Conservation (phyloP, 1,140 invertebrate species). For the Augochlora pura region DNA sequence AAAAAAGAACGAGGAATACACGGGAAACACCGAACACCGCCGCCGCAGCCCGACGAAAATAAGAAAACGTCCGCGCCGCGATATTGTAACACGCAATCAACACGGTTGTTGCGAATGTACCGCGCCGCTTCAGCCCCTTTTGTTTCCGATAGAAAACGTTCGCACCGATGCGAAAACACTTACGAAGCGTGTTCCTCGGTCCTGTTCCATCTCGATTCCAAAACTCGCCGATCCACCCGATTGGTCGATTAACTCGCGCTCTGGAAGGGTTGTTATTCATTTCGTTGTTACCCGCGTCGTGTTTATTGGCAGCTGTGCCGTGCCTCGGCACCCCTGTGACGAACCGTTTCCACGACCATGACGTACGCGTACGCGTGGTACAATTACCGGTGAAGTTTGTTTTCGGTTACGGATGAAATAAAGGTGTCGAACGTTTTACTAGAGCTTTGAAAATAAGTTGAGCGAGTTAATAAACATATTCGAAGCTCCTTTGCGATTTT, state of each 20-base stretch:
- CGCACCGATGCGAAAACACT: background rate
- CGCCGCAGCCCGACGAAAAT: no score
- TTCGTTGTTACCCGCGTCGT: background rate
- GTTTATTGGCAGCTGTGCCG: background rate
- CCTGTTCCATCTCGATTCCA: no score
- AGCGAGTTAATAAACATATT: no score
- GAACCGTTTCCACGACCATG: background rate
- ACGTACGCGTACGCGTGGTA: no score
- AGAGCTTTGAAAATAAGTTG: no score
- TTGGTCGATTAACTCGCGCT: background rate
- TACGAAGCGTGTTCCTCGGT: background rate
- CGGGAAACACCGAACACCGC: background rate
- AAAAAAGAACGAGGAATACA: background rate
- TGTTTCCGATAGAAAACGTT: slow-evolving; percentile 9
- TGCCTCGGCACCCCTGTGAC: background rate
- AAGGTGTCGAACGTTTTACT: no score
- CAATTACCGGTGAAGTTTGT: no score
- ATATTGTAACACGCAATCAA: slow-evolving; percentile 19
- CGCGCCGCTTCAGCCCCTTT: no score
- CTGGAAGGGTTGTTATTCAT: background rate
- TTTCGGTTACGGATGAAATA: no score
- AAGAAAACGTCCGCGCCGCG: background rate
- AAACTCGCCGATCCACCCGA: background rate
- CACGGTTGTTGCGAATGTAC: slow-evolving; percentile 26
- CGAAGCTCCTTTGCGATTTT: no score